Evolutionary conservation across 2,888 invertebrate species (phyloP).

Genomic region (Ganaspis brasiliensis): DNA sequence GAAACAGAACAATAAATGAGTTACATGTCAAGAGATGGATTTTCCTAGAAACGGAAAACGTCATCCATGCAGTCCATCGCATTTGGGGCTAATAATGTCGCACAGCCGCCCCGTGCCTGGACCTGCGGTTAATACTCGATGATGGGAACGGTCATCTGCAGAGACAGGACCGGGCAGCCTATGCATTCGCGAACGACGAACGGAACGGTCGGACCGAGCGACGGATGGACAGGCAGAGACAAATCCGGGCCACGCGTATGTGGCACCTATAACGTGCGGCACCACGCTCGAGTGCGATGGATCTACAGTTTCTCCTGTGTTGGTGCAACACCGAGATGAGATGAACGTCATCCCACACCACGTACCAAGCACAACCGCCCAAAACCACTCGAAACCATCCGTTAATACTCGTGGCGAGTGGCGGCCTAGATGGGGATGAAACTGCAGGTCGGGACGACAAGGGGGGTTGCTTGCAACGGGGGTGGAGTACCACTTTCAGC

Average conservation of each 20-base stretch:
- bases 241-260: slow-evolving; percentile 77
- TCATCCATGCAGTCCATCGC: slow-evolving; percentile 71
- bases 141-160: slow-evolving; percentile 81
- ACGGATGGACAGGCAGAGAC: slow-evolving; percentile 66
- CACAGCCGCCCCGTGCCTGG: slow-evolving; percentile 68
- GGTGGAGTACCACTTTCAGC: slow-evolving; percentile 18
- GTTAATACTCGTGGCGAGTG: slow-evolving; percentile 73
- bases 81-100: slow-evolving; percentile 79
- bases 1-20: slow-evolving; percentile 58
- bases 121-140: slow-evolving; percentile 81
- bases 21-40: slow-evolving; percentile 62
- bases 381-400: slow-evolving; percentile 74
- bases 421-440: slow-evolving; percentile 51
- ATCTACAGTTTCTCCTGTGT: slow-evolving; percentile 38
- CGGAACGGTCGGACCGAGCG: slow-evolving; percentile 58
- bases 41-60: slow-evolving; percentile 44
- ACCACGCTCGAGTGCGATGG: slow-evolving; percentile 13
- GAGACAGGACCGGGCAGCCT: slow-evolving; percentile 73
- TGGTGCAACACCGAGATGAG: slow-evolving; percentile 63
- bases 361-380: slow-evolving; percentile 59
- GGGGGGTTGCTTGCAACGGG: not conserved
- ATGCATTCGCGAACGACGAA: slow-evolving; percentile 59
- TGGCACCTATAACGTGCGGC: slow-evolving; percentile 65
- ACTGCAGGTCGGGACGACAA: slow-evolving; percentile 44
- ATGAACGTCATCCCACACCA: slow-evolving; percentile 61